A percentile compares a stretch with the other conserved stretches of the same genome.
Conservation (phyloP, 1,140 invertebrate genomes). For the Hycleus cichorii region DNA sequence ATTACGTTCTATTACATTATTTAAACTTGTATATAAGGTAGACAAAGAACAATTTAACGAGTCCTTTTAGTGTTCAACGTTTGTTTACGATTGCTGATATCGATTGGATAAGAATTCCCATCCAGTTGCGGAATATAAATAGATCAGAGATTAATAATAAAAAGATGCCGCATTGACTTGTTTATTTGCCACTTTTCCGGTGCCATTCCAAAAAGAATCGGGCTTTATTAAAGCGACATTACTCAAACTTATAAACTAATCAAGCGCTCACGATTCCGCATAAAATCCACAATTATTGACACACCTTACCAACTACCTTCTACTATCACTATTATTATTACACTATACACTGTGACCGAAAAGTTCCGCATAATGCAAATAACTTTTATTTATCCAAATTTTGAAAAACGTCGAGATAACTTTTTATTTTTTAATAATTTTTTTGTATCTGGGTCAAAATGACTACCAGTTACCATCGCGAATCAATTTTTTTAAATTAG, state of each 20-base stretch:
- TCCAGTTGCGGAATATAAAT: too few relatives aligned
- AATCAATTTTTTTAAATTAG: too few relatives aligned
- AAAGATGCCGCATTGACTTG: background rate
- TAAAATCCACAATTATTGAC: constrained; percentile 21
- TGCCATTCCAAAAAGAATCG: too few relatives aligned
- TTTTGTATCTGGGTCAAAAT: too few relatives aligned
- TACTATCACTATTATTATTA: background rate
- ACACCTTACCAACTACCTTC: constrained; percentile 14
- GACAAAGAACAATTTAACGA: constrained; percentile 8
- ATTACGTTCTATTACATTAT: background rate
- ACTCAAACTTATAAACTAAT: background rate
- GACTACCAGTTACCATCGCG: too few relatives aligned
- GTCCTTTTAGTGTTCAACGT: background rate
- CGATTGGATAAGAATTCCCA: background rate
- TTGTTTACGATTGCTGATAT: constrained; percentile 9
- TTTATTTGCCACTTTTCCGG: background rate
- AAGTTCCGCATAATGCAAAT: too few relatives aligned
- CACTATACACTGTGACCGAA: too few relatives aligned
- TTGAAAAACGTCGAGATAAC: too few relatives aligned
- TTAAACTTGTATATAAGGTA: background rate
- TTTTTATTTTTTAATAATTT: too few relatives aligned
- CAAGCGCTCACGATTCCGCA: constrained; percentile 15
- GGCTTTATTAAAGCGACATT: too few relatives aligned
- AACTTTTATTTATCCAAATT: too few relatives aligned
- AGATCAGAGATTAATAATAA: too few relatives aligned